Evolutionary conservation across 92 coral and sea anemone genomes (phyloP), one percentile per base, ranked within the genome.

Genomic region (Actinernus sp.): DNA sequence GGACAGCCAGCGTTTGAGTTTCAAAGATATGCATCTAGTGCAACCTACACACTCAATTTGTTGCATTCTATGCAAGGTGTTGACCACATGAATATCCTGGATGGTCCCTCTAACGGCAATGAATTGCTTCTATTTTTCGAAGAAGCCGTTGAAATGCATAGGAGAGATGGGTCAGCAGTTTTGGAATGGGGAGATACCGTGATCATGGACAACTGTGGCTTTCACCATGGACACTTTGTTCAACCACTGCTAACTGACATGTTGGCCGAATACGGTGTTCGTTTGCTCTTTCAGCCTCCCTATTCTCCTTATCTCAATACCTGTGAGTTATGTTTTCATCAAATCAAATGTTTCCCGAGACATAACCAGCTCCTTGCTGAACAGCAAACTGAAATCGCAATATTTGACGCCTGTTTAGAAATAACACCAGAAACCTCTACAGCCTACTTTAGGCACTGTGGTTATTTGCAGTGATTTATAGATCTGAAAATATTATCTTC

Each of bases 181-280:
- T 56, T 78, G 7, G 84, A 78, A 49, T 73, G 69, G 12, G 82
- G 85, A 13, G 84, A 84, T 61, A 70, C 81, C 5, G 76, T 84
- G 2, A 61, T 84, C 30, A 84, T 84, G 85, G 85, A 84, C 60
- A 75, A 75, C 56, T 79, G 86, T 13, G 58, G 65, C 17, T 71
- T 72, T 21, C 79, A 72, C 32, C 79, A 72, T 21, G 81, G 62
- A 23, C 41, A 22, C 13, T 73, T 73, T 55, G 26, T 40, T 10
- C 63, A 61, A 31, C 32, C 28, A 0, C 28, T 60, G 50, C 79
- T 72, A 3, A 32, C 49, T n/a, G 47, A 60, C 40, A 58, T 72
- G 65, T 46, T 55, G 21, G 78, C 21, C 20, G 81, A 74, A 26
- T 68, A 34, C 30, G 65, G 76, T 32, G 30, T 68, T 17, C 27